A percentile compares a stretch with the other conserved stretches of the same genome.
phyloP scores from a whole-genome alignment of 2,888 invertebrate species.

The Phasia obesa region DNA sequence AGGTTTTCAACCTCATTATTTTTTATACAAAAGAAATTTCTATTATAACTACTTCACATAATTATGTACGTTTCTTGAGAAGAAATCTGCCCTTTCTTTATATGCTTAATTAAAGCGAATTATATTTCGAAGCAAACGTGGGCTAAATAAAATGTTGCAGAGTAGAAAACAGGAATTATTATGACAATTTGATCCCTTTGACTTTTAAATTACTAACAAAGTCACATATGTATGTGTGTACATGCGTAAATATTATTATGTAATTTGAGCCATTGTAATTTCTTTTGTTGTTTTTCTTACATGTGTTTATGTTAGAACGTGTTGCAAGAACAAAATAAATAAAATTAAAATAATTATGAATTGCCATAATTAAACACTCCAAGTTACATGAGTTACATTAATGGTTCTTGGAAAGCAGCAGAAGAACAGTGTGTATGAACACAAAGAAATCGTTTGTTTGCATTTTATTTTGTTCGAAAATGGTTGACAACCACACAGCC shows the following conservation, averaged over 20 bases:
- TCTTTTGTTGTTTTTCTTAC: not conserved
- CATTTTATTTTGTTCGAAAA: too few relatives aligned
- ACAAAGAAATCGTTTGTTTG: not conserved
- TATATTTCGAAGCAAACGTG: not conserved
- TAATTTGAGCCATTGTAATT: slow-evolving; percentile 9
- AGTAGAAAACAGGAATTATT: too few relatives aligned
- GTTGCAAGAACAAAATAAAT: not conserved
- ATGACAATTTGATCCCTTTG: slow-evolving; percentile 23
- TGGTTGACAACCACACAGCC: too few relatives aligned
- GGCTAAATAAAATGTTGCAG: slow-evolving; percentile 1
- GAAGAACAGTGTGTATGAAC: not conserved
- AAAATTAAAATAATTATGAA: slow-evolving; percentile 30
- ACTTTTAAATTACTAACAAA: slow-evolving; percentile 15
- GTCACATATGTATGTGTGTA: not conserved
- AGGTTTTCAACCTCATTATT: too few relatives aligned
- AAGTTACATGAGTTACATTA: slow-evolving; percentile 33
- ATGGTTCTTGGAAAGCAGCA: not conserved
- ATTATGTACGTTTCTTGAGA: too few relatives aligned
- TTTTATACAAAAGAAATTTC: too few relatives aligned
- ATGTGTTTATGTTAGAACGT: not conserved
- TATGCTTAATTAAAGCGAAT: not conserved
- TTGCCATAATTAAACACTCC: slow-evolving; percentile 45
- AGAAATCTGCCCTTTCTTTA: too few relatives aligned
- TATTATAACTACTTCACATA: too few relatives aligned
- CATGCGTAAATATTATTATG: not conserved